Conservation (phyloP, 1,140 invertebrate species). For the Zelostemma sp. region DNA sequence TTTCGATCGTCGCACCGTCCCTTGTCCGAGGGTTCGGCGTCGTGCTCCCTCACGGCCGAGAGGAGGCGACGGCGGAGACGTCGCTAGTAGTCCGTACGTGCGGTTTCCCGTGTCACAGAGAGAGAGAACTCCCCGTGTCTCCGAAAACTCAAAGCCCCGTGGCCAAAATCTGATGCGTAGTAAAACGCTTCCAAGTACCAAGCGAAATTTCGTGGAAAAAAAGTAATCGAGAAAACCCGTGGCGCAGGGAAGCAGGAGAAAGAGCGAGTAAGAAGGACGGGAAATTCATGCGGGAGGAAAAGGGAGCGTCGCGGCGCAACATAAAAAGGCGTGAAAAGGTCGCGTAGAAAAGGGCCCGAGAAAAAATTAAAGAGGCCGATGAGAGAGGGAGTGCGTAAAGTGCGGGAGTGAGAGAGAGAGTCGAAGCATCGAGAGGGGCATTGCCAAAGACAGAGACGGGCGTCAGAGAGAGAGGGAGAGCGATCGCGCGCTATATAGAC, state of each 20-base stretch:
- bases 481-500: slow-evolving; percentile 31
- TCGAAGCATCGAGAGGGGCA: slow-evolving; percentile 18
- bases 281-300: slow-evolving; percentile 3
- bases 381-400: slow-evolving; percentile 15
- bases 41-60: slow-evolving; percentile 1
- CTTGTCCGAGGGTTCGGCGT: slow-evolving; percentile 40
- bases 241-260: slow-evolving; percentile 21
- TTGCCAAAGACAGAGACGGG: slow-evolving; percentile 18
- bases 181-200: too few relatives aligned
- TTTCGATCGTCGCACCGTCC: slow-evolving; percentile 24
- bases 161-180: too few relatives aligned
- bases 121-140: background rate
- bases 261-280: slow-evolving; percentile 17
- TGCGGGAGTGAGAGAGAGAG: slow-evolving; percentile 23
- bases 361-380: slow-evolving; percentile 5
- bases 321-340: slow-evolving; percentile 8
- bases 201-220: too few relatives aligned
- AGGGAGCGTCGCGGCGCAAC: slow-evolving; percentile 7
- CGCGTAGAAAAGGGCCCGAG: background rate
- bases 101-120: background rate
- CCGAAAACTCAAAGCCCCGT: slow-evolving; percentile 5
- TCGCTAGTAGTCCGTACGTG: slow-evolving; percentile 10
- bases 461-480: slow-evolving; percentile 13
- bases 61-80: slow-evolving; percentile 13
- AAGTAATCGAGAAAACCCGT: too few relatives aligned